Evolutionary conservation across 2,797 vertebrate species (phyloP).

Genomic region (Avahi laniger): DNA sequence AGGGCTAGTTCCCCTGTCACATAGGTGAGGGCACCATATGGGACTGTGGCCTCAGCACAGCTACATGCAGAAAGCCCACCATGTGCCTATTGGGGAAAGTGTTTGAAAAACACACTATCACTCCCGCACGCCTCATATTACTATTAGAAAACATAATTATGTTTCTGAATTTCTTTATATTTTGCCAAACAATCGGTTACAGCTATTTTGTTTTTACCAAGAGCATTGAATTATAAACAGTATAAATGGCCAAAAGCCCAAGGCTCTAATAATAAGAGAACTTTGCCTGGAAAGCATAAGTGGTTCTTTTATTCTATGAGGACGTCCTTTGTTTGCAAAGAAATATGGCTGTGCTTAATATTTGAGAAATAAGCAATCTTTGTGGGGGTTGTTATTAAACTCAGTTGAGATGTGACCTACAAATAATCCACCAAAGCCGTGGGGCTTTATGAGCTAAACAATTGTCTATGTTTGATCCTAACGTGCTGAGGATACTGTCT

Average conservation of each 20-base stretch:
- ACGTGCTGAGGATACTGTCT: neutral
- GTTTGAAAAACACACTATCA: neutral
- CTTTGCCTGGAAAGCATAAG: conserved; percentile 41
- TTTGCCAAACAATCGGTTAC: conserved; percentile 21
- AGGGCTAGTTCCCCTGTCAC: neutral
- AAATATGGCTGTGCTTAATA: neutral
- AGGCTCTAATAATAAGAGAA: conserved; percentile 48
- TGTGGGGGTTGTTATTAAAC: neutral
- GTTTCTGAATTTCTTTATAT: conserved; percentile 8
- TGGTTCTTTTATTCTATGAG: conserved; percentile 55
- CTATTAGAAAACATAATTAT: neutral
- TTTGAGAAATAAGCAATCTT: neutral
- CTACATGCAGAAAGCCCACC: neutral
- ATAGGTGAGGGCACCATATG: too few relatives aligned
- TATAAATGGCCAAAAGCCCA: neutral
- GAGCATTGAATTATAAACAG: conserved; percentile 15
- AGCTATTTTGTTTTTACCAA: conserved; percentile 22
- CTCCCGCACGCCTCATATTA: neutral
- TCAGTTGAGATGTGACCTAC: neutral
- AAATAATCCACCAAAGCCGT: neutral
- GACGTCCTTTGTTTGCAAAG: conserved; percentile 57
- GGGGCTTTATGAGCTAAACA: neutral
- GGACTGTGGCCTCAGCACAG: neutral
- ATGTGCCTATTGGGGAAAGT: neutral
- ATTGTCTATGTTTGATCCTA: neutral